Percentiles rank a stretch among this genome's conserved stretches.
These are phyloP conservation scores for Heliconius congener DNA, from an alignment of 1,140 invertebrate genomes.

Conservation along the genomic window DNA sequence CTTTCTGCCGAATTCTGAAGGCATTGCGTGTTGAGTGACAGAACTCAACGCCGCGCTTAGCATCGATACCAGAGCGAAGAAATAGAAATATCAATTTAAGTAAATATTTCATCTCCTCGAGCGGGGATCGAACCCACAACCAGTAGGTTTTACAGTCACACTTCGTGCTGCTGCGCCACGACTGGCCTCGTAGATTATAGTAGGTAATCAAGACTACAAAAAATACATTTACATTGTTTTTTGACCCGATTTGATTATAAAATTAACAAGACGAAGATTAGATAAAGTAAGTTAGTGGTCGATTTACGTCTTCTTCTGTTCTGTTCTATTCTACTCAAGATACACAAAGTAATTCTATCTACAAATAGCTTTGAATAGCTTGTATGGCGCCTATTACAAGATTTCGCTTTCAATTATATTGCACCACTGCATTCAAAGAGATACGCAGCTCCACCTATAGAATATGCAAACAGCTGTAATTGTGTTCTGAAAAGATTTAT, in stretches of 20 bases:
- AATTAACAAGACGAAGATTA: conserved; percentile 5
- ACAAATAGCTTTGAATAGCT: conserved; percentile 12
- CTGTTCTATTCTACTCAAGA: not conserved
- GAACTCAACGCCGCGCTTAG: no score
- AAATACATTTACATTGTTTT: not conserved
- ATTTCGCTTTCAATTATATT: conserved; percentile 53
- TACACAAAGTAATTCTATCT: not conserved
- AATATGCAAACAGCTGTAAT: conserved; percentile 45
- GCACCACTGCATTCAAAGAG: conserved; percentile 35
- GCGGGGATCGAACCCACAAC: no score
- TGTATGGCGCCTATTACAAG: conserved; percentile 35
- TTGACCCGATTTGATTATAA: conserved; percentile 13
- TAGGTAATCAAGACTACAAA: not conserved
- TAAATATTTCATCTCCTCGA: no score
- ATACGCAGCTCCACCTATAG: conserved; percentile 30
- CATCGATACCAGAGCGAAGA: no score
- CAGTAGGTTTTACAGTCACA: no score
- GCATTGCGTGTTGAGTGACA: no score
- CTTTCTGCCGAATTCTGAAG: no score
- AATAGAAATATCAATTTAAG: no score
- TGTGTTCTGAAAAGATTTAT: conserved; percentile 38
- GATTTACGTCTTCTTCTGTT: not conserved
- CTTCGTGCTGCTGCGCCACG: no score
- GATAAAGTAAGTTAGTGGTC: not conserved
- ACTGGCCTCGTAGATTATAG: no score